These are phyloP conservation scores for Watsonalla binaria DNA, from an alignment of 2,888 invertebrate genomes.

Conservation along the genomic window DNA sequence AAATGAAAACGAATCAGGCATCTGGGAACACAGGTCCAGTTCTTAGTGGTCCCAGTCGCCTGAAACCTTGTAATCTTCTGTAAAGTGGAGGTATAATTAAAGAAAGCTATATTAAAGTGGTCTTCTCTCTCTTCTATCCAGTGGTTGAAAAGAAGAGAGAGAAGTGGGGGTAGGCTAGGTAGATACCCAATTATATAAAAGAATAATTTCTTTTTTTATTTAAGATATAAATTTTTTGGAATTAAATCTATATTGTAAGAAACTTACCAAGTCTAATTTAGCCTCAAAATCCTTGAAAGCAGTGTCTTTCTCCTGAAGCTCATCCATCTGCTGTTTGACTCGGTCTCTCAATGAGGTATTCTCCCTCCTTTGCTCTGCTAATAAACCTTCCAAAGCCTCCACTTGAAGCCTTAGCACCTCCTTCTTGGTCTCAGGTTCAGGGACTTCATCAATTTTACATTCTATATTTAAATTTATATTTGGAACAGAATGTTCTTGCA, in stretches of 20 bases:
- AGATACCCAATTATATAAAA: too few relatives aligned
- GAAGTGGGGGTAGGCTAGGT: too few relatives aligned
- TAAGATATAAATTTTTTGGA: too few relatives aligned
- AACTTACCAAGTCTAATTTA: constrained; percentile 71
- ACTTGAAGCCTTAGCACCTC: constrained; percentile 53
- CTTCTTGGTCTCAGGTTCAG: constrained; percentile 24
- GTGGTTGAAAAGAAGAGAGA: too few relatives aligned
- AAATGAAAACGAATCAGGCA: too few relatives aligned
- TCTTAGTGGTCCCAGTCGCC: too few relatives aligned
- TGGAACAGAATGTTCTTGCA: constrained; percentile 8
- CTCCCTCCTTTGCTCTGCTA: constrained; percentile 61
- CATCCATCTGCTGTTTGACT: constrained; percentile 58
- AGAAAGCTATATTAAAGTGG: too few relatives aligned
- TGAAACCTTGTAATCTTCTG: too few relatives aligned
- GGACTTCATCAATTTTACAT: constrained; percentile 6
- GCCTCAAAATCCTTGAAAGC: constrained; percentile 65
- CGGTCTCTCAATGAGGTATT: constrained; percentile 47
- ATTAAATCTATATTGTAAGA: neutral
- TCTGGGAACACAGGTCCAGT: too few relatives aligned
- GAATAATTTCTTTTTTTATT: too few relatives aligned
- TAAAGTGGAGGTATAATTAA: too few relatives aligned
- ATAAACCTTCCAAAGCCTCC: constrained; percentile 54
- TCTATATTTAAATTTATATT: constrained; percentile 8
- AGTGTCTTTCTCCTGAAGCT: constrained; percentile 56
- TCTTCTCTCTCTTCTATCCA: too few relatives aligned